phyloP scores from a whole-genome alignment of 2,797 vertebrate species.

The Falco biarmicus region DNA sequence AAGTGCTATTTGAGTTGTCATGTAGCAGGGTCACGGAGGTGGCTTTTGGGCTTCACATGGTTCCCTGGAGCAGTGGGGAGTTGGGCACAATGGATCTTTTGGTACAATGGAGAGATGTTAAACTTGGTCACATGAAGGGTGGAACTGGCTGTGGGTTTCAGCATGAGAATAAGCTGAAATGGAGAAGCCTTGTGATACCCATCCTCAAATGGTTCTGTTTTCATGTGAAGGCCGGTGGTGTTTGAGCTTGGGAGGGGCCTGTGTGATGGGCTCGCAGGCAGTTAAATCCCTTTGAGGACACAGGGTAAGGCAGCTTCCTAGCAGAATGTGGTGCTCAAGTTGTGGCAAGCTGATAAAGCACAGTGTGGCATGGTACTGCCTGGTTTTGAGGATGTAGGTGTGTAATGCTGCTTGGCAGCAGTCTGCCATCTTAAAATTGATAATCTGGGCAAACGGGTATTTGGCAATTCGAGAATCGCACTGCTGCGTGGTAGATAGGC shows the following conservation, averaged over 20 bases:
- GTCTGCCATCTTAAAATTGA: not conserved
- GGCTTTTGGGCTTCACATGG: not conserved
- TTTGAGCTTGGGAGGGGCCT: not conserved
- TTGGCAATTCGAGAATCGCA: not conserved
- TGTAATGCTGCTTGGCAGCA: not conserved
- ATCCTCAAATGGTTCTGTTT: not conserved
- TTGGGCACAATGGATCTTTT: not conserved
- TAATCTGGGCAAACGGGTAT: not conserved
- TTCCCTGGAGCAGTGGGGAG: not conserved
- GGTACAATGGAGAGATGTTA: not conserved
- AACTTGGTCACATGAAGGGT: not conserved
- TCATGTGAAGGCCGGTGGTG: not conserved
- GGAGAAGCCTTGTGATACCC: not conserved
- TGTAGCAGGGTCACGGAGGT: not conserved
- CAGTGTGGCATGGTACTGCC: not conserved
- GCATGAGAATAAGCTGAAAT: not conserved
- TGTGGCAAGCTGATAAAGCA: not conserved
- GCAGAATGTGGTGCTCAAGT: not conserved
- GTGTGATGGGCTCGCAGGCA: not conserved
- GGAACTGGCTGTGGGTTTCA: not conserved
- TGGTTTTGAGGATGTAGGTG: not conserved
- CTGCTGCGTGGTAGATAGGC: not conserved
- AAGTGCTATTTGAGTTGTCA: not conserved
- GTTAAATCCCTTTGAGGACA: not conserved
- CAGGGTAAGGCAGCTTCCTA: not conserved